Evolutionary conservation across 2,888 invertebrate species (phyloP), one percentile per base, ranked within the genome.

Genomic region (Drosophila neutralis): DNA sequence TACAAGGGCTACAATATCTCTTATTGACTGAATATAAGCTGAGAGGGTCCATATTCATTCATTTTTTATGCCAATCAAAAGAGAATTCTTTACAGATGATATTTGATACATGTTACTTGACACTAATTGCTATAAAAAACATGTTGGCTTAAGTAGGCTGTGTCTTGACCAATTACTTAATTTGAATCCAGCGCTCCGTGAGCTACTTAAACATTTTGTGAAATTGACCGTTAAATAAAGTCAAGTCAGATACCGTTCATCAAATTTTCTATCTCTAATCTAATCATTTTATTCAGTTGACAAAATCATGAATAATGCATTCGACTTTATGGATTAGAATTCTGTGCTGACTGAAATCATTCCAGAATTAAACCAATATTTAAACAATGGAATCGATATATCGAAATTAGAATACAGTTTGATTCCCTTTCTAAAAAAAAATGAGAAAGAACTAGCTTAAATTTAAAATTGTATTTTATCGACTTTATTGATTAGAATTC

Each of bases 21-120:
- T 45, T 7, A 15, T 45, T 45, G 4, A 2, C 42, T 11, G 42
- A 5, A 21, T 21, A 21, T 21, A 45, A 2, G 21, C 7, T 13
- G 21, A 13, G 13, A 45, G 4, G 4, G 0, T 45, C 21, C 21
- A 45, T 13, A 4, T 27, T 1, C 24, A 18, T 51, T 51, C 27
- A 45, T n/a, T 29, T 38, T 54, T 24, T 38, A 38, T 7, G 7
- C 7, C 36, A 27, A 7, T 18, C 11, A n/a, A n/a, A 33, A 48
- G 15, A 27, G 2, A 13, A 33, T 35, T 45, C 27, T 56, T n/a
- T 56, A n/a, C 27, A 15, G 45, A 29, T 56, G 56, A 38, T 13
- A 29, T 29, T 56, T 27, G 59, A 59, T 24, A 35, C 24, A 24
- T 24, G 59, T 27, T 18, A 48, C 24, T n/a, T n/a, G 31, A 59